phyloP scores from a whole-genome alignment of 92 coral and sea anemone species.

The Zoanthus solanderi region DNA sequence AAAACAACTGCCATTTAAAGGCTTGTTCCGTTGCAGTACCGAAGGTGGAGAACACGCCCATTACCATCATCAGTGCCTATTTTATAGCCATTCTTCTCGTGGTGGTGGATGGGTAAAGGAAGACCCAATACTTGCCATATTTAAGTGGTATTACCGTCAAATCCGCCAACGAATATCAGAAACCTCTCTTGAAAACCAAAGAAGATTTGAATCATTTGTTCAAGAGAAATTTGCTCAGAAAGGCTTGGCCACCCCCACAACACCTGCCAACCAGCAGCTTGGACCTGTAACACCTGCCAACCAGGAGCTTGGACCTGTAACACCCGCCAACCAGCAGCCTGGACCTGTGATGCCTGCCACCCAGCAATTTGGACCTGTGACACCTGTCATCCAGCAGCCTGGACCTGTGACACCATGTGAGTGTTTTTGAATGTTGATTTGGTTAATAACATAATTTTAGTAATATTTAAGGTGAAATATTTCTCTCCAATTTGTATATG shows the following conservation, averaged over 20 bases:
- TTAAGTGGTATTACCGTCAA: constrained; percentile 42
- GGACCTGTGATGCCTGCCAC: neutral
- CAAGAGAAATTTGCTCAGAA: neutral
- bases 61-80: constrained; percentile 42
- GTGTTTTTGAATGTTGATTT: neutral
- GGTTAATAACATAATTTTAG: neutral
- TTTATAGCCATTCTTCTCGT: constrained; percentile 26
- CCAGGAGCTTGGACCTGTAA: constrained; percentile 4
- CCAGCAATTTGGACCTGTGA: neutral
- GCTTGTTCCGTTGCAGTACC: constrained; percentile 47
- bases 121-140: constrained; percentile 36
- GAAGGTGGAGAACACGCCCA: constrained; percentile 39
- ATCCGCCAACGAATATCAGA: constrained; percentile 11
- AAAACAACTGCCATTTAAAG: constrained; percentile 43
- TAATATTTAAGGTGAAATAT: neutral
- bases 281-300: constrained; percentile 1
- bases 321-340: neutral
- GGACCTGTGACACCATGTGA: neutral
- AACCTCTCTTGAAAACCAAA: constrained; percentile 5
- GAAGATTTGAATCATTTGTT: neutral
- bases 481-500: neutral
- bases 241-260: neutral
- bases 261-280: neutral
- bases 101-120: neutral
- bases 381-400: neutral